Evolutionary conservation across 2,113 vertebrate species (phyloP).

Genomic region (Formicarius rufipectus): DNA sequence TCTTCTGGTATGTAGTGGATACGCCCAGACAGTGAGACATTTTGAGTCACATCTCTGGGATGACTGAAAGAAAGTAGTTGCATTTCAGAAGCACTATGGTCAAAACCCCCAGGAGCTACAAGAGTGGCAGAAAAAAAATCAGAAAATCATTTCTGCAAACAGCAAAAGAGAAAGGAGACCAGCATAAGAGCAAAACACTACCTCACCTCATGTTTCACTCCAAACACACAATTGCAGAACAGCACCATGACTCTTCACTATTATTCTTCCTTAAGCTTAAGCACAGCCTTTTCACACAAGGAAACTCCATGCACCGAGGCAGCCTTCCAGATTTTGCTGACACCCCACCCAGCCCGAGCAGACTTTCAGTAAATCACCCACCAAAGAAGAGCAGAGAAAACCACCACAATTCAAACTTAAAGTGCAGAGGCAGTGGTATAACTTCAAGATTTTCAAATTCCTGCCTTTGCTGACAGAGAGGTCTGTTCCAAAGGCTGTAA

Average conservation of each 20-base stretch:
- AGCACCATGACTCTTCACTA: not conserved
- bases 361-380: not conserved
- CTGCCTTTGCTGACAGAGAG: not conserved
- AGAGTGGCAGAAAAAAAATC: not conserved
- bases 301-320: not conserved
- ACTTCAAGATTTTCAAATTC: not conserved
- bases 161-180: not conserved
- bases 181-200: not conserved
- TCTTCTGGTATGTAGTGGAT: not conserved
- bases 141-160: not conserved
- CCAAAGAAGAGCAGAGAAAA: not conserved
- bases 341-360: not conserved
- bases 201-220: not conserved
- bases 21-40: not conserved
- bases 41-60: slow-evolving; percentile 13
- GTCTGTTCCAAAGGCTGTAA: not conserved
- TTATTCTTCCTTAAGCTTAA: not conserved
- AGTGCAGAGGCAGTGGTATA: not conserved
- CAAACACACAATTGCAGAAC: not conserved
- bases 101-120: not conserved
- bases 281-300: not conserved
- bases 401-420: not conserved
- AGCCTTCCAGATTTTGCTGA: slow-evolving; percentile 2
- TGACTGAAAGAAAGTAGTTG: slow-evolving; percentile 17
- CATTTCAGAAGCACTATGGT: not conserved